Evolutionary conservation across 2,113 vertebrate genomes (phyloP).

Genomic region (Hydropotes inermis): DNA sequence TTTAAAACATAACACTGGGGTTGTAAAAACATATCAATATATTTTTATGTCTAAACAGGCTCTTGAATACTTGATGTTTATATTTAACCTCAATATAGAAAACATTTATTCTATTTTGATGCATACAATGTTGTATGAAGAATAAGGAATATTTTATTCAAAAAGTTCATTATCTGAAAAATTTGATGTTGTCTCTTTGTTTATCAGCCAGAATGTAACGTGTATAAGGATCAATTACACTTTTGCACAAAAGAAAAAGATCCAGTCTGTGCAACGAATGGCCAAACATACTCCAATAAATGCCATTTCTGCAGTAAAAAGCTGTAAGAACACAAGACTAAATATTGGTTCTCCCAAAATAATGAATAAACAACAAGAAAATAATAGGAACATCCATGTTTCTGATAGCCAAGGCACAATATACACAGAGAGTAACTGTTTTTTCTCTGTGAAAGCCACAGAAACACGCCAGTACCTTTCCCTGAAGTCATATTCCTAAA

Average conservation of each 20-base stretch:
- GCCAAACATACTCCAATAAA: not conserved
- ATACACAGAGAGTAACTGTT: not conserved
- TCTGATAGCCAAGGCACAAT: not conserved
- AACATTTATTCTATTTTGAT: not conserved
- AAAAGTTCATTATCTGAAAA: not conserved
- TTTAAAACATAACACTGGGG: not conserved
- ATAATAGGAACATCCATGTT: not conserved
- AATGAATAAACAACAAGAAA: not conserved
- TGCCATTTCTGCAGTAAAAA: constrained; percentile 28
- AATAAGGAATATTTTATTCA: not conserved
- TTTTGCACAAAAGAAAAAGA: not conserved
- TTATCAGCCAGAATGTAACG: not conserved
- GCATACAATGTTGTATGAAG: not conserved
- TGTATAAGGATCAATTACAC: rapidly evolving
- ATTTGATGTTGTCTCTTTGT: not conserved
- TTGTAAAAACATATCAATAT: not conserved
- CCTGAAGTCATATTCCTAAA: not conserved
- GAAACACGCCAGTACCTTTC: not conserved
- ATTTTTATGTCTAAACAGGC: not conserved
- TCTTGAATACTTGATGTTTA: not conserved
- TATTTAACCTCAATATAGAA: not conserved
- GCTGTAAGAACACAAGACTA: constrained; percentile 9
- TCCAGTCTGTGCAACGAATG: constrained; percentile 10
- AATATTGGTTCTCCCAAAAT: not conserved
- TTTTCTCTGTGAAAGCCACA: not conserved